Evolutionary conservation across 2,113 vertebrate species (phyloP).

Genomic region (Ptychochromis oligacanthus): DNA sequence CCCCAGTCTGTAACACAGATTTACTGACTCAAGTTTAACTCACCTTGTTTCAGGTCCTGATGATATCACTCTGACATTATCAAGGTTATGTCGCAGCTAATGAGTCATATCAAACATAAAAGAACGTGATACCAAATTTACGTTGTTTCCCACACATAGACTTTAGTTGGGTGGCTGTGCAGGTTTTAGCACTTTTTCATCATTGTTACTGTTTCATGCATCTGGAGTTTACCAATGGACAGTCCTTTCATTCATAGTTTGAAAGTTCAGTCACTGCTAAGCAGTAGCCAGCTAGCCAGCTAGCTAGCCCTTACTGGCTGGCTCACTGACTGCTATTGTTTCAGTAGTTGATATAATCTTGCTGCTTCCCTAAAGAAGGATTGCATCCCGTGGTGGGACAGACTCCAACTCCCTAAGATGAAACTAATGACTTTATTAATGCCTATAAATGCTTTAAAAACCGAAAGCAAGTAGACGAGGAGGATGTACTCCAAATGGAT

Average conservation of each 20-base stretch:
- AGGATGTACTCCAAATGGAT: neutral
- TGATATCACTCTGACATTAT: neutral
- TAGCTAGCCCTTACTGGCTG: neutral
- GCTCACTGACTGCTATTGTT: neutral
- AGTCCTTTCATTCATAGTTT: neutral
- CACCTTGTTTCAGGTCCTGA: neutral
- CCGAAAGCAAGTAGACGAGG: neutral
- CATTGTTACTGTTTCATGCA: neutral
- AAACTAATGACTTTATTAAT: neutral
- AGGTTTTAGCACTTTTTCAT: neutral
- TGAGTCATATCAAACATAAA: neutral
- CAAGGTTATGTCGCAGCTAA: neutral
- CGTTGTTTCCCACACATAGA: neutral
- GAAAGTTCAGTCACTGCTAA: neutral
- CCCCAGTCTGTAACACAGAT: neutral
- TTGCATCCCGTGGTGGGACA: neutral
- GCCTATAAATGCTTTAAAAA: neutral
- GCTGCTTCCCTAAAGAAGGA: neutral
- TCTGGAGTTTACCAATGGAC: neutral
- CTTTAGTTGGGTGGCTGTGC: neutral
- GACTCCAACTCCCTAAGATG: neutral
- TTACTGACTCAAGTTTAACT: neutral
- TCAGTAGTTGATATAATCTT: neutral
- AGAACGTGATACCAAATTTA: neutral
- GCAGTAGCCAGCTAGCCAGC: neutral